Percentiles rank a stretch among this genome's conserved stretches.
Evolutionary conservation across 1,140 invertebrate genomes (phyloP).

Genomic region (Drosophila ananassae): DNA sequence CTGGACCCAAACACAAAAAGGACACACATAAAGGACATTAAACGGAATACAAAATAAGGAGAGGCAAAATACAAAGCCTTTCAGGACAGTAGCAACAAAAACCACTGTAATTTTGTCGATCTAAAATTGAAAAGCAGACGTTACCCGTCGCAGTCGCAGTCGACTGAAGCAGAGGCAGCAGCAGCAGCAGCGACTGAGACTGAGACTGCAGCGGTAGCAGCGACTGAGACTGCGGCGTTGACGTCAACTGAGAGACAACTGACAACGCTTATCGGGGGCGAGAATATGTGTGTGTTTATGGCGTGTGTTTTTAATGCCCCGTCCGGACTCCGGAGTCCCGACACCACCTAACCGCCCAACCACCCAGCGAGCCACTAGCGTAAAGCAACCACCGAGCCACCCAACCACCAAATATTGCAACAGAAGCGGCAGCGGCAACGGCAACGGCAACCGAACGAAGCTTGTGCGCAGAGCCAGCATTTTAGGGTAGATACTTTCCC

Average conservation of each 20-base stretch:
- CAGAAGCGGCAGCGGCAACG: slow-evolving; percentile 13
- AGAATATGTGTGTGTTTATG: slow-evolving; percentile 61
- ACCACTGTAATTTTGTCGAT: slow-evolving; percentile 56
- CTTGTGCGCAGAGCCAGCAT: slow-evolving; percentile 82
- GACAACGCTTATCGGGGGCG: slow-evolving; percentile 42
- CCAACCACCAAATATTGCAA: slow-evolving; percentile 46
- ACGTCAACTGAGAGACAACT: slow-evolving; percentile 36
- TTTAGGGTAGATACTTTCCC: slow-evolving; percentile 84
- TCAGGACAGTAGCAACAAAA: slow-evolving; percentile 10
- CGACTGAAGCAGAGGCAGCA: slow-evolving; percentile 9
- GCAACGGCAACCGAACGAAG: slow-evolving; percentile 16
- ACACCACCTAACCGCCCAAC: slow-evolving; percentile 17
- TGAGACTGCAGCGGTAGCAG: too few relatives aligned
- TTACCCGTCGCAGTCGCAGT: slow-evolving; percentile 16
- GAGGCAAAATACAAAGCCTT: slow-evolving; percentile 13
- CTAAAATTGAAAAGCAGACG: slow-evolving; percentile 69
- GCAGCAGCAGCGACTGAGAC: slow-evolving; percentile 5
- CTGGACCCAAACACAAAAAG: slow-evolving; percentile 28
- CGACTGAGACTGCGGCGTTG: slow-evolving; percentile 31
- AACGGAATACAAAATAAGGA: slow-evolving; percentile 66
- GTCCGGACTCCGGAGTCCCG: slow-evolving; percentile 29
- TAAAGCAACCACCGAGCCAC: slow-evolving; percentile 29
- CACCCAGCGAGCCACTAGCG: slow-evolving; percentile 24
- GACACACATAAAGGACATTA: slow-evolving; percentile 66
- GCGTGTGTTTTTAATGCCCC: slow-evolving; percentile 71